Evolutionary conservation across 2,888 invertebrate species (phyloP), one percentile per base, ranked within the genome.

Genomic region (Drosophila rellima): DNA sequence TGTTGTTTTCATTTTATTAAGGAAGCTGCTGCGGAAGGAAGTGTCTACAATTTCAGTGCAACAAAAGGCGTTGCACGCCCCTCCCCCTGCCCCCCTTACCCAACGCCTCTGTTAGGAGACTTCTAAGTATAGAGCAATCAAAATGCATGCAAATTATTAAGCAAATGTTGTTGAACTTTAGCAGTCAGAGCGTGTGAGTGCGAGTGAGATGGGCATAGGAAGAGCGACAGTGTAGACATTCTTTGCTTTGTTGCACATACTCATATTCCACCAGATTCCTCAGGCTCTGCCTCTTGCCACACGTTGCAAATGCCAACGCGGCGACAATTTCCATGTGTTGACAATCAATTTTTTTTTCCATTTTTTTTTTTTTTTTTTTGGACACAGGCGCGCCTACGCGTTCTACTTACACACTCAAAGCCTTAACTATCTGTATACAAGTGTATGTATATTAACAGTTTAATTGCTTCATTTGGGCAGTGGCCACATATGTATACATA

Each of bases 81-180:
- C 7, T 26, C 6, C 26, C 26, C 26, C 26, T 5, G 6, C 7
- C 6, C 7, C 26, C 26, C 7, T 4, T 20, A 20, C 2, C 20
- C 1, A 6, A 6, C 2, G 0, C 20, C 5, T 40, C 26, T 26
- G 26, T 7, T 7, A 26, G 11, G 6, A 40, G 11, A 5, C 18
- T 18, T 17, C 39, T 40, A 18, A 18, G 40, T 40, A 18, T 40
- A 18, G 17, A 40, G 17, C 54, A 42, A 13, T 10, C 42, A 13
- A 26, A 35, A 44, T 40, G 40, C 52, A 69, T 73, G 88, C 80
- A 82, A 88, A 83, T 72, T 64, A 40, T 70, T 42, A 45, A 40
- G 45, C 26, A 71, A 82, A 75, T 80, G 86, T 75, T 84, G 80
- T 85, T 84, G 86, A 88, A 82, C 83, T 80, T 68, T 66, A 26